Percentiles rank a stretch among this genome's conserved stretches.
Evolutionary conservation across 2,888 invertebrate genomes (phyloP).

Genomic region (Hypsopygia costalis): DNA sequence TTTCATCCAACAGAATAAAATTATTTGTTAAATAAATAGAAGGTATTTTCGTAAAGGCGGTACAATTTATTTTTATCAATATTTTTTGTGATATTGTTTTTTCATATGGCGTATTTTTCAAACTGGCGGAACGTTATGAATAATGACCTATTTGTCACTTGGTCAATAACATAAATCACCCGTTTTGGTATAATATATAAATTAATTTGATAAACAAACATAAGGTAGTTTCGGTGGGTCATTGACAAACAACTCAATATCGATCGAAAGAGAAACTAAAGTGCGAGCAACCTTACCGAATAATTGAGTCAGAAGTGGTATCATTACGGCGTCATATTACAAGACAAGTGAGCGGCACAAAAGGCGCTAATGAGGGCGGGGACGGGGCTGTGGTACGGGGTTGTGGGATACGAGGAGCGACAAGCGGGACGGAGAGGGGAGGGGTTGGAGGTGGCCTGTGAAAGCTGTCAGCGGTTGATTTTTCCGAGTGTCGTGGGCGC

Average conservation of each 20-base stretch:
- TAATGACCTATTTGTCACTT: too few species aligned
- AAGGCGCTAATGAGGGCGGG: constrained; percentile 77
- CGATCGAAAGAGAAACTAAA: constrained; percentile 22
- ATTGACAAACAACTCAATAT: constrained; percentile 15
- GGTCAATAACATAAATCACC: too few species aligned
- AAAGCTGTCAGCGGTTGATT: constrained; percentile 80
- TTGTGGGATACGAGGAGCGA: constrained; percentile 7
- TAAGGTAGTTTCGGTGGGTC: neutral
- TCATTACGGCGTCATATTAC: constrained; percentile 70
- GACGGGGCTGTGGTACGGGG: constrained; percentile 21
- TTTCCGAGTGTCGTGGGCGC: constrained; percentile 78
- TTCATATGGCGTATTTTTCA: too few species aligned
- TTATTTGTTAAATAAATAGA: too few species aligned
- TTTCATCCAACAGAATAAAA: too few species aligned
- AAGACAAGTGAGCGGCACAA: constrained; percentile 76
- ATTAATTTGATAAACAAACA: neutral
- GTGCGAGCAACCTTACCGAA: constrained; percentile 30
- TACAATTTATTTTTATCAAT: too few species aligned
- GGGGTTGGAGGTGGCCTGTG: constrained; percentile 52
- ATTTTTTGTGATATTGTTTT: too few species aligned
- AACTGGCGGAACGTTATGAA: too few species aligned
- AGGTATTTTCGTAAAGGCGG: too few species aligned
- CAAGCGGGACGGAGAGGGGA: constrained; percentile 12
- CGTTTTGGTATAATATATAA: too few species aligned
- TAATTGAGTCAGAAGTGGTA: constrained; percentile 65